Base-by-base conservation (phyloP, 2,888 invertebrate species). In the Cosmopolites sordidus region DNA sequence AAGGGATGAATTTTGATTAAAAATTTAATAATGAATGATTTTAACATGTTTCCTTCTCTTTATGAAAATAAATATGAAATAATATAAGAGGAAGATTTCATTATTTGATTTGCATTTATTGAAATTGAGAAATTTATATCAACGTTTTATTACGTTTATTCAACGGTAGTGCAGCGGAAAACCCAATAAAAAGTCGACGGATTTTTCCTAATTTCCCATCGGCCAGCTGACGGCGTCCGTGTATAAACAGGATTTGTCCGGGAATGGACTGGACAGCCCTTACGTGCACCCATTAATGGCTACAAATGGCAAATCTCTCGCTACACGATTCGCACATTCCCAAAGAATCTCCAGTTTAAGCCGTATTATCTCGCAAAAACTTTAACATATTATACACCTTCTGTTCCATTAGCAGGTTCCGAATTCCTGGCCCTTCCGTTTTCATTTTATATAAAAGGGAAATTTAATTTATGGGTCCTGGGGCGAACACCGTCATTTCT, bases 301-400 rank as follows among this genome's bases (percentile, higher is more conserved):
- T 64, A 69, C 70, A 72, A 72, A 73, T 71, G 71, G 72, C 69
- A 70, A 72, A 72, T 69, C 72, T 70, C 68, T 67, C 67, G 62
- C 66, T 68, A 73, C 73, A 73, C 69, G 73, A 66, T 72, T 73
- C 71, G 69, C 71, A 73, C 73, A 73, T 73, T 70, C 69, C 66
- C 69, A 69, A 71, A 70, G 70, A 69, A 69, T 69, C 64, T 60
- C 62, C 58, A 64, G 67, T 8, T 22, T 71, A 70, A 71, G 67
- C 71, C 69, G 69, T 58, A 69, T 69, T 69, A 70, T 66, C 62
- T 60, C 64, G 59, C 58, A 58, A 62, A 64, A 63, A 59, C 58
- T 62, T 60, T 58, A 54, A 55, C 62, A 64, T 64, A 64, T 64
- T 62, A 62, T 62, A 62, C 59, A 62, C 61, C 58, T 60, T 58